These are phyloP conservation scores for Lasioglossum pauxillum DNA, from an alignment of 2,888 invertebrate species.

Conservation along the genomic window DNA sequence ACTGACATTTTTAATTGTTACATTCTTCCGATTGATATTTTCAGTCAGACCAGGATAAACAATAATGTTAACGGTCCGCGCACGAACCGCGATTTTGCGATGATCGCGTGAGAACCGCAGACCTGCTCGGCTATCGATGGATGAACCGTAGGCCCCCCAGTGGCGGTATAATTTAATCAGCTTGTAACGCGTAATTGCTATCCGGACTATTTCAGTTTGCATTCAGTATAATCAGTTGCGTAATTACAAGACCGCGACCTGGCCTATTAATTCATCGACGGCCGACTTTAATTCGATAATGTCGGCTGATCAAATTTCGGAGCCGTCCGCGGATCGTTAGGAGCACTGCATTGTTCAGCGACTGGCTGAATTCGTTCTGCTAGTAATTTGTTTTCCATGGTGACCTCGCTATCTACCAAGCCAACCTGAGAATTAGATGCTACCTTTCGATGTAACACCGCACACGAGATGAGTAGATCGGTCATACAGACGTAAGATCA, in stretches of 20 bases:
- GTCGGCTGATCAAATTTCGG: neutral
- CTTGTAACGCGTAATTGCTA: slow-evolving; percentile 21
- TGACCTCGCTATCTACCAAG: neutral
- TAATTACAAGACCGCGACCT: slow-evolving; percentile 33
- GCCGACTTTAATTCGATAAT: slow-evolving; percentile 16
- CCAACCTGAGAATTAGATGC: neutral
- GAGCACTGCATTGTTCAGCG: neutral
- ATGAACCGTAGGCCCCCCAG: neutral
- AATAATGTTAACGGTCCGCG: neutral
- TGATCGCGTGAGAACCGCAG: neutral
- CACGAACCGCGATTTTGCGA: neutral
- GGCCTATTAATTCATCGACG: slow-evolving; percentile 33
- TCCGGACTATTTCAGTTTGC: slow-evolving; percentile 31
- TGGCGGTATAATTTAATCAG: slow-evolving; percentile 33
- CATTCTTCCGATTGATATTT: neutral
- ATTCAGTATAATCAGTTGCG: slow-evolving; percentile 34
- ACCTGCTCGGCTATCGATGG: neutral
- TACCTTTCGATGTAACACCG: neutral
- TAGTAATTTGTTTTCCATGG: neutral
- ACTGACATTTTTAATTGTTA: neutral
- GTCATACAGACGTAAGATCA: no score
- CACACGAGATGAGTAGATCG: no score
- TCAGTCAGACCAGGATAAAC: neutral
- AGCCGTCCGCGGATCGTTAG: neutral
- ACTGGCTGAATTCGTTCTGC: neutral